Percentiles rank a stretch among this genome's conserved stretches.
Evolutionary conservation across 2,113 vertebrate genomes (phyloP).

Genomic region (Cettia cetti): DNA sequence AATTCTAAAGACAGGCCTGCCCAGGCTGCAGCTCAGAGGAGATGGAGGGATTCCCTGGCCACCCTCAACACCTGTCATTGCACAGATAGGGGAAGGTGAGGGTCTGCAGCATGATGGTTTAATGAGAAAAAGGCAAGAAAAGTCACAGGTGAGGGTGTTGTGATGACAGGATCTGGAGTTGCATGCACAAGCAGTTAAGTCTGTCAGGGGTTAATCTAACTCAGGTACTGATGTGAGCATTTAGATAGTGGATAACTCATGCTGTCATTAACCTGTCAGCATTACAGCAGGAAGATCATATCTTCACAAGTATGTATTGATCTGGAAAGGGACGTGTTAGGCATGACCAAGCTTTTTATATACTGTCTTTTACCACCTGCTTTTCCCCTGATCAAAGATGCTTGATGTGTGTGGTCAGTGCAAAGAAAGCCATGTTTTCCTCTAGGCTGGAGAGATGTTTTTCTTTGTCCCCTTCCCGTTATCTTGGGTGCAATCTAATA

Average conservation of each 20-base stretch:
- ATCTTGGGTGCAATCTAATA: neutral
- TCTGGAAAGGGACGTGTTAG: slow-evolving; percentile 42
- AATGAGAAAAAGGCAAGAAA: slow-evolving; percentile 6
- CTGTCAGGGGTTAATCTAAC: neutral
- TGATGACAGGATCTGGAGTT: slow-evolving; percentile 11
- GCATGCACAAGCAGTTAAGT: neutral
- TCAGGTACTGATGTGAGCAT: slow-evolving; percentile 5
- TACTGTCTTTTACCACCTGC: slow-evolving; percentile 46
- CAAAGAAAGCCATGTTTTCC: neutral
- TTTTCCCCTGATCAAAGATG: slow-evolving; percentile 36
- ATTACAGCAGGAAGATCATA: slow-evolving; percentile 56
- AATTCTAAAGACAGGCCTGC: neutral
- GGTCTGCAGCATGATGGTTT: neutral
- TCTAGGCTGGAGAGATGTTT: neutral
- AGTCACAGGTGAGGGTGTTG: neutral
- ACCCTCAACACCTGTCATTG: neutral
- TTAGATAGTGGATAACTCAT: slow-evolving; percentile 50
- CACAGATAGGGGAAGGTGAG: neutral
- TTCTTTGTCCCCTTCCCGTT: neutral
- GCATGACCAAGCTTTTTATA: slow-evolving; percentile 41
- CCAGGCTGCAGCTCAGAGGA: neutral
- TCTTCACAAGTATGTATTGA: slow-evolving; percentile 58
- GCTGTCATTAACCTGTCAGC: slow-evolving; percentile 58
- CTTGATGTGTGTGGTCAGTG: neutral
- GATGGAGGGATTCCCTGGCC: neutral